phyloP scores from a whole-genome alignment of 2,113 vertebrate species.

The Pandion haliaetus region DNA sequence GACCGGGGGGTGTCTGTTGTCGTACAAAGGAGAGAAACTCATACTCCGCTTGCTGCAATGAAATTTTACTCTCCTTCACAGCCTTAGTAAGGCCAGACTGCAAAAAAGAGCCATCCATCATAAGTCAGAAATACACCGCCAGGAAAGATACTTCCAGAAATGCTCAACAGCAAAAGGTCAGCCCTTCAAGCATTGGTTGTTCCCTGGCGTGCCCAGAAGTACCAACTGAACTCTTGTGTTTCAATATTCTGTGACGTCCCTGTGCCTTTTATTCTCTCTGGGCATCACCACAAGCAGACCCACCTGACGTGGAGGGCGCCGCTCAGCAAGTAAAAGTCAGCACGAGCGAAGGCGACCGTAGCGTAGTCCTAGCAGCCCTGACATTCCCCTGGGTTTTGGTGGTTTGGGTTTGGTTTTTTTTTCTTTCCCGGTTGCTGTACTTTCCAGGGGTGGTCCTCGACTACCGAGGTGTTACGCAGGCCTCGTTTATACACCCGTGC shows the following conservation, averaged over 20 bases:
- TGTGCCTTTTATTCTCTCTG: background rate
- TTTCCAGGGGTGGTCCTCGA: background rate
- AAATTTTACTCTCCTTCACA: conserved; percentile 88
- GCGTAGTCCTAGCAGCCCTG: accelerated
- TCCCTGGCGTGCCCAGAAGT: background rate
- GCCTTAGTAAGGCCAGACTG: conserved; percentile 96
- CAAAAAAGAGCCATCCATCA: conserved; percentile 37
- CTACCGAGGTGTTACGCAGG: accelerated
- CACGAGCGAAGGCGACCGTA: accelerated
- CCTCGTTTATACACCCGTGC: background rate
- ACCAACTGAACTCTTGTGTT: background rate
- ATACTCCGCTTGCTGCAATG: conserved; percentile 89
- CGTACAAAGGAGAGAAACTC: conserved; percentile 95
- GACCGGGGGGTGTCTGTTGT: conserved; percentile 90
- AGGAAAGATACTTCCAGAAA: background rate
- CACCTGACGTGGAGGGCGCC: background rate
- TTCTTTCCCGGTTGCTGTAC: background rate
- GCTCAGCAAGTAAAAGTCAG: background rate
- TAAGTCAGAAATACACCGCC: background rate
- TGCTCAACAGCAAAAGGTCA: background rate
- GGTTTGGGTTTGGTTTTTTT: background rate
- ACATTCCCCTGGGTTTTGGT: background rate
- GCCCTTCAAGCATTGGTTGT: accelerated
- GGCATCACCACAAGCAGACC: background rate
- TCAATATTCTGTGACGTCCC: too few relatives aligned